Evolutionary conservation across 2,888 invertebrate genomes (phyloP).

Genomic region (Mesochorus sp.): DNA sequence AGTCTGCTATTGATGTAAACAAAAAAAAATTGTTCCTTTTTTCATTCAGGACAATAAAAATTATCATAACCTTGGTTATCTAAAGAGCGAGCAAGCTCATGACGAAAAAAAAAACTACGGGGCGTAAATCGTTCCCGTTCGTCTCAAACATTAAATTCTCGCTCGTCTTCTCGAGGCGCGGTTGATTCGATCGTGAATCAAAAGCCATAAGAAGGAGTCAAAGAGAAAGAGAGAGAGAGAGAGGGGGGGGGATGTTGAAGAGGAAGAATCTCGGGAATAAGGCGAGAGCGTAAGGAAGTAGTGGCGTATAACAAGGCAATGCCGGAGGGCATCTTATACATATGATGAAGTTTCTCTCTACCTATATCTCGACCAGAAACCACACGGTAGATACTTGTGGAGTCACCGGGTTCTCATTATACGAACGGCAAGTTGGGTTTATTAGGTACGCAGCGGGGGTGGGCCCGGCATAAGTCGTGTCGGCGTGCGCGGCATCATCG

Average conservation of each 20-base stretch:
- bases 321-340: conserved; percentile 24
- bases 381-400: conserved; percentile 73
- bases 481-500: conserved; percentile 72
- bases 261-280: conserved; percentile 36
- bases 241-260: too few species aligned
- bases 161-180: not conserved
- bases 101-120: conserved; percentile 11
- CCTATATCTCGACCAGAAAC: conserved; percentile 32
- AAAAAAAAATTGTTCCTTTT: too few species aligned
- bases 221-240: too few species aligned
- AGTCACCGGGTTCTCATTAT: conserved; percentile 81
- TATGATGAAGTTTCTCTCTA: conserved; percentile 57
- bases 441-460: conserved; percentile 82
- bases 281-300: conserved; percentile 63
- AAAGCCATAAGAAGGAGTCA: not conserved
- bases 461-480: conserved; percentile 67
- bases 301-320: conserved; percentile 59
- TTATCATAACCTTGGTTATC: conserved; percentile 22
- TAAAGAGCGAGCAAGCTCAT: not conserved
- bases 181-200: conserved; percentile 19
- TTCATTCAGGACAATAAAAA: conserved; percentile 11
- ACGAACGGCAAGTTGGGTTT: conserved; percentile 79
- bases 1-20: too few species aligned
- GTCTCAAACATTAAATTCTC: conserved; percentile 26
- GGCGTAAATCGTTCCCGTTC: not conserved